Base-by-base conservation (phyloP, 2,797 vertebrate genomes). In the Labeo calbasu region DNA sequence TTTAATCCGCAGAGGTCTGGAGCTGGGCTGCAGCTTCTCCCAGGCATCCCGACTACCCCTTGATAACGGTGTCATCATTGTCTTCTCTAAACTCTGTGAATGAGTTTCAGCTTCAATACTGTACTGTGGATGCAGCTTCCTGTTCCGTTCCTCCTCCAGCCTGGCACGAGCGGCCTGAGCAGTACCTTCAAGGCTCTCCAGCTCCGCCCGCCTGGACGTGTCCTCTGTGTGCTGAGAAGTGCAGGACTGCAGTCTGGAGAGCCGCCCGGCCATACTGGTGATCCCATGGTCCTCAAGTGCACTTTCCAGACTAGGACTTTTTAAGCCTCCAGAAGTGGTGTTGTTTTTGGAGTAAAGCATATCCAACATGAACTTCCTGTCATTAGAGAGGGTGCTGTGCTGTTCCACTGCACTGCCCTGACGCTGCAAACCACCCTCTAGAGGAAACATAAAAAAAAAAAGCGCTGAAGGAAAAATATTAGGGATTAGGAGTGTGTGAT, bases 1-100 rank as follows among this genome's bases (percentile, higher is more conserved):
- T 86, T 96, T 97, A 92, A 99, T 98, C 55, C 94, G 95, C 85
- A 98, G 92, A 13, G 94, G 92, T 48, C 89, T 86, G 0, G 96
- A 92, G 36, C 86, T 89, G 2, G 89, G 92, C 83, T 92, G 91
- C 84, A 94, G 92, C 72, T 92, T 92, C 46, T 96, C 94, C 95
- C 94, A 96, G 1, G 92, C 87, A 4, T 94, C 92, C n/a, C 88
- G 77, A 14, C 73, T 88, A 10, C 93, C 89, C 70, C 94, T 91
- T 72, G 93, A 92, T 82, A 94, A 90, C 0, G 96, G 95, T 0
- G 91, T 91, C 95, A 94, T 92, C 82, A 92, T 87, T 0, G 94
- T 93, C 79, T 90, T 92, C 85, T 97, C 96, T 88, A 95, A 91
- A 66, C 94, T 95, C 69, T 90, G 93, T 0, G 92, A 82, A 11